Percentiles rank a stretch among this genome's conserved stretches.
phyloP scores from a whole-genome alignment of 2,113 vertebrate genomes.

The Vombatus ursinus region DNA sequence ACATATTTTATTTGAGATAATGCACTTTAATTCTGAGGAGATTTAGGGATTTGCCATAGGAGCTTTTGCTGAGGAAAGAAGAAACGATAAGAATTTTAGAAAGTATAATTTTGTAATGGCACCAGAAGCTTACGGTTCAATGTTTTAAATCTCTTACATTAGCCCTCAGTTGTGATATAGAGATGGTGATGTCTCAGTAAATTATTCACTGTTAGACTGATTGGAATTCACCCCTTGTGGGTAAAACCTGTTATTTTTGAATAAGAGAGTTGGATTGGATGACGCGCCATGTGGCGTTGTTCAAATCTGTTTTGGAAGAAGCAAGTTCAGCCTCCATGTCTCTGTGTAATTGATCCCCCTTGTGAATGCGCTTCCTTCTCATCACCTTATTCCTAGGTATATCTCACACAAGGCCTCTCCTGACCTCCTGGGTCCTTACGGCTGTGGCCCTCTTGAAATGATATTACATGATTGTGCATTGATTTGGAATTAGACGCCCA shows the following conservation, averaged over 20 bases:
- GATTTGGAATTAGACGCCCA: background rate
- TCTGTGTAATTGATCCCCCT: background rate
- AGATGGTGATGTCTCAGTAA: constrained; percentile 7
- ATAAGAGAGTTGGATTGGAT: background rate
- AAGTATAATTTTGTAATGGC: constrained; percentile 34
- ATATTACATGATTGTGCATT: background rate
- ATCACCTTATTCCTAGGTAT: background rate
- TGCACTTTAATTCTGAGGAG: background rate
- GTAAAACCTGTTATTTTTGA: background rate
- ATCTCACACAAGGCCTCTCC: background rate
- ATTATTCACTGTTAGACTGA: constrained; percentile 24
- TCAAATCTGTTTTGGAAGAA: background rate
- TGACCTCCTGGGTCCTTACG: background rate
- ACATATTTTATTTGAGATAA: constrained; percentile 4
- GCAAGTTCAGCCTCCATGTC: background rate
- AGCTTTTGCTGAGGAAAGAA: background rate
- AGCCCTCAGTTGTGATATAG: background rate
- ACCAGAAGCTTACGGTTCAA: background rate
- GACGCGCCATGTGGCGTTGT: background rate
- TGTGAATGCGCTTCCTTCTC: background rate
- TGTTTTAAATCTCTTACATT: constrained; percentile 12
- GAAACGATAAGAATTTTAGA: background rate
- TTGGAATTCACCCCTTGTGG: constrained; percentile 2
- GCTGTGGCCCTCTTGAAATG: background rate
- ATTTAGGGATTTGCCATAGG: constrained; percentile 42